Base-by-base conservation (phyloP, 2,888 invertebrate species). In the Erynnis tages region DNA sequence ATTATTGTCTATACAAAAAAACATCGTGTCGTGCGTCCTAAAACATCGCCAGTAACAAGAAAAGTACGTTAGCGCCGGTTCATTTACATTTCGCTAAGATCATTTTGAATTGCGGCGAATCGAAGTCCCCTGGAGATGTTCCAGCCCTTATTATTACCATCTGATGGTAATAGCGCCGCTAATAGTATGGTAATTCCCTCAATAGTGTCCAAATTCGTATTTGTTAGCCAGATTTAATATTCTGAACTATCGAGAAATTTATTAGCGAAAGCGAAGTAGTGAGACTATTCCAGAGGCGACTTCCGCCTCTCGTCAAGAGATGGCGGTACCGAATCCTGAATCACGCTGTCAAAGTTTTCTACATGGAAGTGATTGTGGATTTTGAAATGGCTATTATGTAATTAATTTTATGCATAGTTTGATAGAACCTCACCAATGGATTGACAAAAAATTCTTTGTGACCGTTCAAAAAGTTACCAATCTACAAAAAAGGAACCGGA, bases 11-110 rank as follows among this genome's bases (percentile, higher is more conserved):
- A n/a, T n/a, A n/a, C n/a, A n/a, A n/a, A n/a, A n/a, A n/a, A n/a
- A n/a, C n/a, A n/a, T 21, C 11, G 32, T 34, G 43, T 43, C 69
- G 65, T 58, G 14, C 2, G 4, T 2, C 61, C 4, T 73, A 71
- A 71, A 69, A 0, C 5, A 2, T 29, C n/a, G 13, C 1, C 44
- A 6, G 34, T 63, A 66, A 67, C 66, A 67, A 69, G 63, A 59
- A 55, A 68, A 66, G 69, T 66, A 72, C 69, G 69, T 71, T 67
- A 69, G 65, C 67, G 60, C 63, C 61, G 62, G 61, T 63, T 66
- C 66, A 77, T 77, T 77, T 76, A 71, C 75, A 77, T 74, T 69
- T 65, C 66, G 56, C 67, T 66, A 71, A 72, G 72, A 76, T 70
- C 66, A 71, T 73, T 68, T 63, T 53, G 62, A 69, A 66, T 66